phyloP scores from a whole-genome alignment of 2,888 invertebrate species.

The Cheilosia scutellata region DNA sequence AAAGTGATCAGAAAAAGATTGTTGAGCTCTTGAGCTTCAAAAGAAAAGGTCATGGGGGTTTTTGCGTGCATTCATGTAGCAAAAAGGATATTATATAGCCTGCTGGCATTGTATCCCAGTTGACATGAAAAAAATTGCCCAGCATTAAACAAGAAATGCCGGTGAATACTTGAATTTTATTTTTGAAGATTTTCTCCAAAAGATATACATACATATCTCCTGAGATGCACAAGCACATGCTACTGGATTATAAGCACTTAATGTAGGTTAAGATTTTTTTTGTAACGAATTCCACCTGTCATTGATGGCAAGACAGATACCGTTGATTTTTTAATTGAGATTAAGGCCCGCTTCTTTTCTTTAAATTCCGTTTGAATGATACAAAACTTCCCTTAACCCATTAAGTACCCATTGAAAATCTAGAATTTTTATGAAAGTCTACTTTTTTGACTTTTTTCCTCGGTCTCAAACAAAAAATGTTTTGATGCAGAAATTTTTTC shows the following conservation, averaged over 20 bases:
- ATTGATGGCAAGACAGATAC: not conserved
- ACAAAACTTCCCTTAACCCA: no score
- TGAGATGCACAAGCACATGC: not conserved
- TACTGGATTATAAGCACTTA: constrained; percentile 23
- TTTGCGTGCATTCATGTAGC: not conserved
- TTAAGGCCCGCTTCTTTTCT: not conserved
- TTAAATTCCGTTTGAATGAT: no score
- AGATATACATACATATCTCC: constrained; percentile 1
- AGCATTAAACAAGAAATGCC: constrained; percentile 5
- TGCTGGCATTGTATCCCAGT: not conserved
- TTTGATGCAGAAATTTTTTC: no score
- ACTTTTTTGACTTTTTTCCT: no score
- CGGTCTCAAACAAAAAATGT: no score
- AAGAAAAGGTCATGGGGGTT: constrained; percentile 56
- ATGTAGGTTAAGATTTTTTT: constrained; percentile 55
- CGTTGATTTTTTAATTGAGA: not conserved
- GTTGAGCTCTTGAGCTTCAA: constrained; percentile 19
- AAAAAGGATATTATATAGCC: constrained; percentile 7
- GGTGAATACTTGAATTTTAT: constrained; percentile 21
- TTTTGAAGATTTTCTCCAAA: not conserved
- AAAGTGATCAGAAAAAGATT: constrained; percentile 56
- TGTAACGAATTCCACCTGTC: not conserved
- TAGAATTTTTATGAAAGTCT: no score
- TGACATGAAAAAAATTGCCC: constrained; percentile 44
- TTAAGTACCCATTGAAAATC: no score